Base-by-base conservation (phyloP, 2,888 invertebrate species). In the Sclerodermus sp. region DNA sequence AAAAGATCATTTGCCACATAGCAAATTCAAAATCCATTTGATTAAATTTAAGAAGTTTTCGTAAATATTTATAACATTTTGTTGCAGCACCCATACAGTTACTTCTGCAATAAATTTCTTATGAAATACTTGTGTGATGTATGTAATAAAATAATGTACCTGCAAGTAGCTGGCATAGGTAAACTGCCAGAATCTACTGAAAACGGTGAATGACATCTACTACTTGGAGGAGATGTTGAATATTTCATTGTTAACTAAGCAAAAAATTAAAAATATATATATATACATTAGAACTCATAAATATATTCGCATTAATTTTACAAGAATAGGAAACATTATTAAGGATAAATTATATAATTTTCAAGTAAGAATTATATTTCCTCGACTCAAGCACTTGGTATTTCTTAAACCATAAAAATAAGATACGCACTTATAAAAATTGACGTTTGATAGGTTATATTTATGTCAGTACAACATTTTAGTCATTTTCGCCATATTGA, bases 1-100 rank as follows among this genome's bases (percentile, higher is more conserved):
- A 82, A 77, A 96, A 96, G 0, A 96, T 79, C 94, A 98, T 97
- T 84, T 99, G 98, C 98, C 98, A 99, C n/a, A 91, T 82, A 0
- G 98, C 98, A 82, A 96, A 98, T 77, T 99, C 96, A 81, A 99
- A 99, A 80, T 99, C 98, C 98, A 99, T 99, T 81, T 98, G 97
- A 71, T 92, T 87, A 74, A 96, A 95, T 79, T 93, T 91, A 52
- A 93, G 83, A 52, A 95, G 80, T 70, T 93, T 84, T 60, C 91
- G 82, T 45, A 96, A 80, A 79, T 94, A 94, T 81, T 91, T 90
- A 79, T 91, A 91, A 55, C 91, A 85, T 80, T 96, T 95, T 38
- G 91, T 88, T 37, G 93, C 89, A 1, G 94, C 95, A 50, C 91
- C 89, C 68, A 89, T 87, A 66, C 88, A 88, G 63, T 88, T 86